Evolutionary conservation across 2,888 invertebrate species (phyloP).

Genomic region (Ceraclea dissimilis): DNA sequence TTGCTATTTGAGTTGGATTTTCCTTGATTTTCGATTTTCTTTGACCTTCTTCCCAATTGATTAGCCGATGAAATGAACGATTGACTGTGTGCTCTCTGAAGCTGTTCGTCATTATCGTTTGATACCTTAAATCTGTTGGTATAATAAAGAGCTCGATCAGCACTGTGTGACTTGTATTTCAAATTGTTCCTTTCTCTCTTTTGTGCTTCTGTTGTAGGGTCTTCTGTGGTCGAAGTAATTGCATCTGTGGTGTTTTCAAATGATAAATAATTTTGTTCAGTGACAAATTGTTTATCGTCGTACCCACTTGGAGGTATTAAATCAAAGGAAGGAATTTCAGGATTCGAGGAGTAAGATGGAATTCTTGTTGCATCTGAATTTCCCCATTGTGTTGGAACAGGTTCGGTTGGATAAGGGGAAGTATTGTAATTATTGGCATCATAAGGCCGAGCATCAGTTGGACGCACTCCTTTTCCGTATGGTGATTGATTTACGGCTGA

Average conservation of each 20-base stretch:
- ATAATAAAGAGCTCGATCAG: slow-evolving; percentile 18
- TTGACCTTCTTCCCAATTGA: slow-evolving; percentile 38
- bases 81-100: slow-evolving; percentile 63
- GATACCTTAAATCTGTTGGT: slow-evolving; percentile 21
- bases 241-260: slow-evolving; percentile 28
- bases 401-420: slow-evolving; percentile 36
- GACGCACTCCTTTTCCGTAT: slow-evolving; percentile 45
- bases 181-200: slow-evolving; percentile 10
- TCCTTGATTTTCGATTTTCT: slow-evolving; percentile 34
- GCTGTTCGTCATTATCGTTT: slow-evolving; percentile 51
- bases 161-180: slow-evolving; percentile 13
- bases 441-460: slow-evolving; percentile 38
- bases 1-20: slow-evolving; percentile 26
- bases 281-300: slow-evolving; percentile 16
- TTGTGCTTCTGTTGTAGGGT: slow-evolving; percentile 5
- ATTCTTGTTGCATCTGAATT: slow-evolving; percentile 33
- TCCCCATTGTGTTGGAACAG: slow-evolving; percentile 42
- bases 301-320: slow-evolving; percentile 26
- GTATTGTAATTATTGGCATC: slow-evolving; percentile 29
- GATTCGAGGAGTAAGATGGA: slow-evolving; percentile 16
- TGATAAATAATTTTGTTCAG: slow-evolving; percentile 30
- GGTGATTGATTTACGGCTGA: slow-evolving; percentile 35
- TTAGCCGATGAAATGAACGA: slow-evolving; percentile 57
- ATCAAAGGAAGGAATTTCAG: slow-evolving; percentile 25
- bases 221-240: slow-evolving; percentile 9